Base-by-base conservation (phyloP, 1,140 invertebrate species). In the Trichomalopsis sarcophagae region DNA sequence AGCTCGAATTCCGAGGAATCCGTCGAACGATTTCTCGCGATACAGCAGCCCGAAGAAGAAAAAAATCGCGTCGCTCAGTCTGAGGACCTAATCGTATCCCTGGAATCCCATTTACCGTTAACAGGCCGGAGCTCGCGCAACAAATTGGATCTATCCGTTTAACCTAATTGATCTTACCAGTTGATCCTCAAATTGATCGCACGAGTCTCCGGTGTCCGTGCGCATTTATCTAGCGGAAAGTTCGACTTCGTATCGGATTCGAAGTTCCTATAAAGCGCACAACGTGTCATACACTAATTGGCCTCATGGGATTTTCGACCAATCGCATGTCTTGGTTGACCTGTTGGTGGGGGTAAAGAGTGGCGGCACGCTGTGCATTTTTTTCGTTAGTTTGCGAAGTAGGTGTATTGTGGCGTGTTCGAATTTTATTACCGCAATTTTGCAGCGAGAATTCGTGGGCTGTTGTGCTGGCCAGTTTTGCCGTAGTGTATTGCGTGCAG, bases 91-190 rank as follows among this genome's bases (percentile, higher is more conserved):
- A 75, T 75, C 11, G 33, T 5, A 75, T 75, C 17, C 17, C 10
- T 33, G 14, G 27, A 75, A 44, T 75, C 36, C 33, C 21, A 44
- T 75, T 75, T 40, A 4, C 11, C 10, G 62, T 13, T 71, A 30
- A 71, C 66, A 17, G 23, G 23, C 27, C 50, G 17, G 17, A 21
- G 55, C 4, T 44, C 33, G 36, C 3, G 9, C 68, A 17, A n/a
- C 30, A 79, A 79, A 79, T 79, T 79, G 27, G 30, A 62, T 66
- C 27, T 27, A 79, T 30, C 30, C 11, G 30, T 27, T 77, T 77
- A 77, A 79, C n/a, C 75, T 77, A 77, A 77, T 77, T 77, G 75
- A 77, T 77, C 75, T 50, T 50, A 77, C 75, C 40, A 77, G 44
- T 77, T 77, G 75, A 77, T 77, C 23, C 40, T 47, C 44, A 13